These are phyloP conservation scores for Lochmaea capreae DNA, from an alignment of 2,888 invertebrate species.

Conservation along the genomic window DNA sequence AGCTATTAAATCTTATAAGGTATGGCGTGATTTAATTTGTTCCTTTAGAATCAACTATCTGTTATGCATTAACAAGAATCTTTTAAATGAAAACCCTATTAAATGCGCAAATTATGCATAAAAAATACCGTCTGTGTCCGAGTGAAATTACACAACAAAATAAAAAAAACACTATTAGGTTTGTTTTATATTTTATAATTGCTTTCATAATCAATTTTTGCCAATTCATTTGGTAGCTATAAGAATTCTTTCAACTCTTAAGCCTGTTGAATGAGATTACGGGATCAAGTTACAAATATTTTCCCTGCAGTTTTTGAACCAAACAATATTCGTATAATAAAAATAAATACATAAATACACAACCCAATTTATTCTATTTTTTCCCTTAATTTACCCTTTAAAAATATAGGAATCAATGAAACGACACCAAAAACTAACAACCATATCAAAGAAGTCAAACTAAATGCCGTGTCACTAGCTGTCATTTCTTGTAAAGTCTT, in stretches of 20 bases:
- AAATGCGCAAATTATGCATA: neutral
- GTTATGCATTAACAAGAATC: too few relatives aligned
- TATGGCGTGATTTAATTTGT: too few relatives aligned
- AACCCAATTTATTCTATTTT: constrained; percentile 74
- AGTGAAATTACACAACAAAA: neutral
- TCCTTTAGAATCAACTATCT: too few relatives aligned
- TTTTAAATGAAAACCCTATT: too few relatives aligned
- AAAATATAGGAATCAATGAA: constrained; percentile 88
- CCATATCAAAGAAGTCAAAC: constrained; percentile 85
- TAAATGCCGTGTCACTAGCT: constrained; percentile 87
- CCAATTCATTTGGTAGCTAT: neutral
- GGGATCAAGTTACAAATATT: too few relatives aligned
- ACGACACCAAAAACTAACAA: constrained; percentile 83
- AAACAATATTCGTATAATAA: too few relatives aligned
- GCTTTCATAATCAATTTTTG: neutral
- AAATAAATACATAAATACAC: constrained; percentile 15
- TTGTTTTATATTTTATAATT: neutral
- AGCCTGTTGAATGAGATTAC: too few relatives aligned
- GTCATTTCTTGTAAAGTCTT: constrained; percentile 94
- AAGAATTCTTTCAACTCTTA: neutral
- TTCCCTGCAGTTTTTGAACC: too few relatives aligned
- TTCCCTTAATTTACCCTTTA: constrained; percentile 82
- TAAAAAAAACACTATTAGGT: too few relatives aligned
- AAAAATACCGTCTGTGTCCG: neutral
- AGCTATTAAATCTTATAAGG: too few relatives aligned